Conservation (phyloP, 2,888 invertebrate genomes). For the Koerneria pararmatus region DNA sequence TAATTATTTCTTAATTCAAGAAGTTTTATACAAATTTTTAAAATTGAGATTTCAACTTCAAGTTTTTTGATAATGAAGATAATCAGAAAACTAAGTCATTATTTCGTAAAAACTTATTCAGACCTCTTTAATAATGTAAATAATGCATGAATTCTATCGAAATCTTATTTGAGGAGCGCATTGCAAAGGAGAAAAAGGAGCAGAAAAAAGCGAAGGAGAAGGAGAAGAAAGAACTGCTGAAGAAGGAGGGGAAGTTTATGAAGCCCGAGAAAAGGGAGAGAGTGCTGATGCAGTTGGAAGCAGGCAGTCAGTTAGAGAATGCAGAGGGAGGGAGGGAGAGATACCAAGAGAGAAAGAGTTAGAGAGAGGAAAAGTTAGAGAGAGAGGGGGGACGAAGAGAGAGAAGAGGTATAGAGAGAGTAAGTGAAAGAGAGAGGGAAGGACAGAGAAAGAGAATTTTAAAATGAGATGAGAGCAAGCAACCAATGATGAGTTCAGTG, state of each 20-base stretch:
- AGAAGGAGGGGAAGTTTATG: slow-evolving; percentile 90
- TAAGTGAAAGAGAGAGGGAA: not conserved
- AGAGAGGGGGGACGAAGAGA: slow-evolving; percentile 16
- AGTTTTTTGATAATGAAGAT: too few species aligned
- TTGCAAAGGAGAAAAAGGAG: slow-evolving; percentile 75
- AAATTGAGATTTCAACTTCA: too few species aligned
- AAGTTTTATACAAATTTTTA: too few species aligned
- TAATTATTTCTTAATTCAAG: too few species aligned
- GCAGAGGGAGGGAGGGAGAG: slow-evolving; percentile 58
- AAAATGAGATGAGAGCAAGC: too few species aligned
- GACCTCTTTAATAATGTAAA: too few species aligned
- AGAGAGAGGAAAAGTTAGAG: too few species aligned
- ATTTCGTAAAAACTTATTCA: too few species aligned
- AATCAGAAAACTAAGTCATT: too few species aligned
- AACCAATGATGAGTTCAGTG: too few species aligned
- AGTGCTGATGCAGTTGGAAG: slow-evolving; percentile 67
- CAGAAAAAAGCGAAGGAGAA: slow-evolving; percentile 86
- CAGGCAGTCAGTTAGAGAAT: slow-evolving; percentile 27
- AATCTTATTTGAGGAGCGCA: slow-evolving; percentile 23
- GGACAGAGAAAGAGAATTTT: not conserved
- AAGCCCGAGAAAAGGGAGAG: slow-evolving; percentile 90
- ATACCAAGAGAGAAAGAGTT: slow-evolving; percentile 53
- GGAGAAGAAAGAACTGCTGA: slow-evolving; percentile 84
- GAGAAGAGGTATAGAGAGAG: slow-evolving; percentile 16
- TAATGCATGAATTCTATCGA: too few species aligned